Percentiles rank a stretch among this genome's conserved stretches.
phyloP scores from a whole-genome alignment of 2,888 invertebrate genomes.

The Ormyrus nitidulus region DNA sequence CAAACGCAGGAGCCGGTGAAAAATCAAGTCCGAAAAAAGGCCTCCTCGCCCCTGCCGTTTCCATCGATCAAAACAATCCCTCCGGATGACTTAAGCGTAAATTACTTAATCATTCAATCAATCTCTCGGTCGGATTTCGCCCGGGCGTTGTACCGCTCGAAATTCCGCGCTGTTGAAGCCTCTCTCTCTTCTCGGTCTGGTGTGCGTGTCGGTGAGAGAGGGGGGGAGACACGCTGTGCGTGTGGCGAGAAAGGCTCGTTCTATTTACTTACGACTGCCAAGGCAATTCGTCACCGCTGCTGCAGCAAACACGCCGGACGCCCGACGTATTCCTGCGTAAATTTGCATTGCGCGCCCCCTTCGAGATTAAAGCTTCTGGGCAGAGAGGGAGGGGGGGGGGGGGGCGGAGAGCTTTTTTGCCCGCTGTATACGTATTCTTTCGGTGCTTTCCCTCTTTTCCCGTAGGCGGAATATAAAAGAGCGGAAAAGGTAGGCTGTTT shows the following conservation, averaged over 20 bases:
- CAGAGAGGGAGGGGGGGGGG: too few species aligned
- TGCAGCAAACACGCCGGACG: too few species aligned
- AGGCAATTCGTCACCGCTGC: conserved; percentile 48
- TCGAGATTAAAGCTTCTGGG: conserved; percentile 23
- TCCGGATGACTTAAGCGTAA: conserved; percentile 18
- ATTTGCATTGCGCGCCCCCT: conserved; percentile 37
- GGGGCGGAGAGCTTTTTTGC: too few species aligned
- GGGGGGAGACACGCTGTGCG: background rate
- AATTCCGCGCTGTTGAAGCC: too few species aligned
- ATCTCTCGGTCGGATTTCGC: conserved; percentile 18
- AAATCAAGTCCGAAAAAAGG: background rate
- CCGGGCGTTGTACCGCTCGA: too few species aligned
- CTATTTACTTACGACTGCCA: conserved; percentile 53
- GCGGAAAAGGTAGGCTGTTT: too few species aligned
- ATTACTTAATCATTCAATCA: conserved; percentile 52
- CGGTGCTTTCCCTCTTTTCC: background rate
- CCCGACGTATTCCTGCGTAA: conserved; percentile 26
- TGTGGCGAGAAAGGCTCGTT: conserved; percentile 31
- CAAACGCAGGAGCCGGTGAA: background rate
- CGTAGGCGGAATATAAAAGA: too few species aligned
- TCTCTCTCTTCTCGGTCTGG: too few species aligned
- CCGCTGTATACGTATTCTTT: background rate
- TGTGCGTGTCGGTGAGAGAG: too few species aligned
- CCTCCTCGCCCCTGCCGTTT: background rate
- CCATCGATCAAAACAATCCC: background rate